Conservation (phyloP, 2,797 vertebrate species). For the Sebastes steindachneri region DNA sequence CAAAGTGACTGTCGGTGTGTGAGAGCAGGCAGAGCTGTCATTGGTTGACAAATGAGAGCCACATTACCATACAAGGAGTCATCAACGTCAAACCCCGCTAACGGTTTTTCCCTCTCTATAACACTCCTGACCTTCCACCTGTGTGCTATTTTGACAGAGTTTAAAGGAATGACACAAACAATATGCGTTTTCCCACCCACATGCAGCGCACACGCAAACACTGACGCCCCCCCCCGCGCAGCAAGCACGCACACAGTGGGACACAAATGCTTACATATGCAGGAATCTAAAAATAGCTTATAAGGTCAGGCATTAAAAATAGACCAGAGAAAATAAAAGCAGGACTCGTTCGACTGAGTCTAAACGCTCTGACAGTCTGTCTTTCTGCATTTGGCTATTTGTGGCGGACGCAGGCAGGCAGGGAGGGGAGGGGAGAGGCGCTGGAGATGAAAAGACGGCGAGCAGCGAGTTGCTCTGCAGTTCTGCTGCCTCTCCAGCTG, state of each 20-base stretch:
- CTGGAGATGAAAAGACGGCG: slow-evolving; percentile 68
- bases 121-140: slow-evolving; percentile 53
- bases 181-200: slow-evolving; percentile 54
- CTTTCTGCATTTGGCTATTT: slow-evolving; percentile 77
- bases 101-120: slow-evolving; percentile 21
- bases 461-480: slow-evolving; percentile 71
- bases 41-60: slow-evolving; percentile 44
- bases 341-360: slow-evolving; percentile 69
- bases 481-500: slow-evolving; percentile 74
- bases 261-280: slow-evolving; percentile 75
- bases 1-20: slow-evolving; percentile 51
- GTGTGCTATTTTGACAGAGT: slow-evolving; percentile 56
- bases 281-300: slow-evolving; percentile 77
- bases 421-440: slow-evolving; percentile 38
- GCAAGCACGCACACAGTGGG: slow-evolving; percentile 3
- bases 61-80: slow-evolving; percentile 51
- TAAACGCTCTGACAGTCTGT: slow-evolving; percentile 81
- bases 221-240: slow-evolving; percentile 16
- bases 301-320: slow-evolving; percentile 76
- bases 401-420: slow-evolving; percentile 62
- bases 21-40: slow-evolving; percentile 45
- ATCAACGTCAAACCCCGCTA: slow-evolving; percentile 28
- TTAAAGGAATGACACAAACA: slow-evolving; percentile 62
- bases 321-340: slow-evolving; percentile 75
- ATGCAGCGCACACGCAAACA: slow-evolving; percentile 16